Evolutionary conservation across 2,888 invertebrate species (phyloP).

Genomic region (Endotricha flammealis): DNA sequence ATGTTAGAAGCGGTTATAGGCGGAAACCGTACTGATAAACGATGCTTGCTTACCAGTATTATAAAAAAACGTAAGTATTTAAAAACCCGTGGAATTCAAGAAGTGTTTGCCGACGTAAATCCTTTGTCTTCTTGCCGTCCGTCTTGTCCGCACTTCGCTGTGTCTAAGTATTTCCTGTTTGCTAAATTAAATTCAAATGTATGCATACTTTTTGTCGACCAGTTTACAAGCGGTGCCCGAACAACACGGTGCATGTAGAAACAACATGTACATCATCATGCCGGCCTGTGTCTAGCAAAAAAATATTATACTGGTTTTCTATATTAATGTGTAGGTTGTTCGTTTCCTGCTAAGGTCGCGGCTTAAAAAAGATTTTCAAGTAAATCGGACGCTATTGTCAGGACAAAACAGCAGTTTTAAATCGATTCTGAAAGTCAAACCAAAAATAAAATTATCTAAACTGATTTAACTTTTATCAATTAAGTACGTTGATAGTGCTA

Average conservation of each 20-base stretch:
- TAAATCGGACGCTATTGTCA: too few relatives aligned
- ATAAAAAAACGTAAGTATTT: too few relatives aligned
- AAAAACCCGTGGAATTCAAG: neutral
- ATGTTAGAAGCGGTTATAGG: too few relatives aligned
- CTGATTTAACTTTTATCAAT: too few relatives aligned
- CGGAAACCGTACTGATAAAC: too few relatives aligned
- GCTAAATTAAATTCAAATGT: conserved; percentile 69
- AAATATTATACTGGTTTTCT: conserved; percentile 10
- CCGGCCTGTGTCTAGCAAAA: conserved; percentile 3
- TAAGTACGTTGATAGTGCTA: too few relatives aligned
- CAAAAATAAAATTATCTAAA: too few relatives aligned
- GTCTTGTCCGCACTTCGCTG: conserved; percentile 37
- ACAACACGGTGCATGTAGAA: conserved; percentile 12
- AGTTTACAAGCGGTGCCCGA: conserved; percentile 35
- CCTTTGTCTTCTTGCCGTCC: conserved; percentile 33
- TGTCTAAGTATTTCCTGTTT: conserved; percentile 67
- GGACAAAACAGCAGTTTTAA: too few relatives aligned
- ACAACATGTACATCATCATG: conserved; percentile 5
- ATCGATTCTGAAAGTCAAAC: too few relatives aligned
- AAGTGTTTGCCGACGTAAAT: too few relatives aligned
- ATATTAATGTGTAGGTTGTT: conserved; percentile 7
- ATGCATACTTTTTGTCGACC: conserved; percentile 70
- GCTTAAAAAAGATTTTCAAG: too few relatives aligned
- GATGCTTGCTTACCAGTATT: too few relatives aligned
- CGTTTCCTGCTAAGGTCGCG: conserved; percentile 17